Base-by-base conservation (phyloP, 2,888 invertebrate species). In the Drosophila heteroneura region DNA sequence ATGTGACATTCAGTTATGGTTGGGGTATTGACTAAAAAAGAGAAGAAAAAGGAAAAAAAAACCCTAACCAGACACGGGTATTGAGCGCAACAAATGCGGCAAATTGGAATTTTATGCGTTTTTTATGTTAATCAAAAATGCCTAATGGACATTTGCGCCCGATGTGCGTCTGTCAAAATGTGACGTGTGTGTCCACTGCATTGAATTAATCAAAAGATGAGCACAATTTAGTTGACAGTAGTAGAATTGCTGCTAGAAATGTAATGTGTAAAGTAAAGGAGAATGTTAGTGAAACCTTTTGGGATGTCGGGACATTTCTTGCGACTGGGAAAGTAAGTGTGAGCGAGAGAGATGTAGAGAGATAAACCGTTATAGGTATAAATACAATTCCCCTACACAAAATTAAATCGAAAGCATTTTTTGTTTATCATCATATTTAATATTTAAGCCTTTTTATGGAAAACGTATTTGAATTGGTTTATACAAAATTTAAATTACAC, bases 101-200 rank as follows among this genome's bases (percentile, higher is more conserved):
- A 92, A 91, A 92, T 91, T 90, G 89, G 82, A 81, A 81, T 92
- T 92, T 92, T 91, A 92, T 92, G 91, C 81, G 76, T 74, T 82
- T 91, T 92, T 92, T 92, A 92, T 92, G 92, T 84, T 87, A 92
- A 92, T 78, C 74, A 68, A 72, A 64, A 52, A 66, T 35, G 30
- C 68, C 49, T 70, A 82, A 76, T 65, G 76, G 76, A 79, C 79
- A 77, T 76, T 47, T 74, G 52, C 6, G 72, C 49, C 71, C 64
- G 62, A 69, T 67, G 63, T 54, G 53, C 51, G 39, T 26, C 52
- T 58, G 63, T 74, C 70, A 59, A 49, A 33, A 37, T 19, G 52
- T 26, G 52, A 64, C 80, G 72, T 75, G 75, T 71, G 80, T 58
- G 58, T 57, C 54, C 33, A 61, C 53, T 69, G 44, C 52, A 59